Conservation (phyloP, 2,113 vertebrate genomes). For the Daboia siamensis region DNA sequence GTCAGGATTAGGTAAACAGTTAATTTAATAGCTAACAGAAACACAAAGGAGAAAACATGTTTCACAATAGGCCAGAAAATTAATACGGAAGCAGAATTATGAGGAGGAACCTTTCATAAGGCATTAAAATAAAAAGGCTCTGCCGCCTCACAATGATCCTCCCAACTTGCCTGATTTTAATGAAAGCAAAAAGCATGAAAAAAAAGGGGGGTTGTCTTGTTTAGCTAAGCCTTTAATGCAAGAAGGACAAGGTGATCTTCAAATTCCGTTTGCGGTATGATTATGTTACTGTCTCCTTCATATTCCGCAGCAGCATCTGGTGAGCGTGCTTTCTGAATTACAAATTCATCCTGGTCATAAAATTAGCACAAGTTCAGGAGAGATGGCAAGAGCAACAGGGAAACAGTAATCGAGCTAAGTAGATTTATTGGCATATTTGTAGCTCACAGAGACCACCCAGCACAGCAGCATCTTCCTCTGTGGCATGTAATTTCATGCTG, state of each 20-base stretch:
- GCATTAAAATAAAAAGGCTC: slow-evolving; percentile 32
- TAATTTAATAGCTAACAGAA: not conserved
- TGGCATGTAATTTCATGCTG: slow-evolving; percentile 9
- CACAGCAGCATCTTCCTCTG: not conserved
- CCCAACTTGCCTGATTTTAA: slow-evolving; percentile 43
- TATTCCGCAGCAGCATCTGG: slow-evolving; percentile 60
- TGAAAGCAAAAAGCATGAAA: slow-evolving; percentile 13
- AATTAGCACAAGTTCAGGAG: slow-evolving; percentile 59
- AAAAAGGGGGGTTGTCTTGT: slow-evolving; percentile 44
- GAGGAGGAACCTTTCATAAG: not conserved
- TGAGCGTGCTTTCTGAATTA: slow-evolving; percentile 47
- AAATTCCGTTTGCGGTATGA: slow-evolving; percentile 53
- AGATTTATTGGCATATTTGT: slow-evolving; percentile 43
- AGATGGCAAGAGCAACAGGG: slow-evolving; percentile 45
- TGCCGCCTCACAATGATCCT: not conserved
- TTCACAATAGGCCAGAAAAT: not conserved
- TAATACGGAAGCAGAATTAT: not conserved
- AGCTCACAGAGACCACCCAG: slow-evolving; percentile 31
- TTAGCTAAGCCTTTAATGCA: slow-evolving; percentile 44
- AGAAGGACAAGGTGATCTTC: slow-evolving; percentile 62
- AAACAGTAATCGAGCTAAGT: slow-evolving; percentile 51
- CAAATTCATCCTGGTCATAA: slow-evolving; percentile 57
- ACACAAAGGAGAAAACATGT: not conserved
- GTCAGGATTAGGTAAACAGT: not conserved
- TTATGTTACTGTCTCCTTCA: slow-evolving; percentile 46